Evolutionary conservation across 2,113 vertebrate species (phyloP).

Genomic region (Condylura cristata): DNA sequence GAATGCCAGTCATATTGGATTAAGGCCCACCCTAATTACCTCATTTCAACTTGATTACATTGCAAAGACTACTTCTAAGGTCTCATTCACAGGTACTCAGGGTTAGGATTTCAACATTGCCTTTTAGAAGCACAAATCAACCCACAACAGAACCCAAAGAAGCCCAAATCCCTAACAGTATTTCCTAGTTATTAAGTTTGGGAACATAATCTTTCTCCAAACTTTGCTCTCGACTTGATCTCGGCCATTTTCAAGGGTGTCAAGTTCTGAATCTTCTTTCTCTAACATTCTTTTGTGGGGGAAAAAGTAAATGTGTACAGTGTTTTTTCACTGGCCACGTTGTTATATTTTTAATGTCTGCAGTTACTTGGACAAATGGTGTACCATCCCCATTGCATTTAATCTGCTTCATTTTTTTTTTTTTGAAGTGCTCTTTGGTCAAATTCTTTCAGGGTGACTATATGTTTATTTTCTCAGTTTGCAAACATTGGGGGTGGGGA

Average conservation of each 20-base stretch:
- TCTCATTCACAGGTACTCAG: not conserved
- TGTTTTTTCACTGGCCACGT: not conserved
- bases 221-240: not conserved
- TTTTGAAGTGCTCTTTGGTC: slow-evolving; percentile 30
- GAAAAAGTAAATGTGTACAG: not conserved
- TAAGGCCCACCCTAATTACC: not conserved
- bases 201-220: not conserved
- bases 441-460: slow-evolving; percentile 44
- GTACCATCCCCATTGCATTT: not conserved
- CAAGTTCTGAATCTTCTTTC: not conserved
- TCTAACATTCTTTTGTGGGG: not conserved
- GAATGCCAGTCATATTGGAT: not conserved
- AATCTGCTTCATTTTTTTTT: slow-evolving; percentile 36
- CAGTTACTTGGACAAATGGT: slow-evolving; percentile 31
- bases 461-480: slow-evolving; percentile 59
- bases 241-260: not conserved
- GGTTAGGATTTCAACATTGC: not conserved
- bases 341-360: slow-evolving; percentile 53
- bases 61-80: slow-evolving; percentile 9
- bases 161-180: not conserved
- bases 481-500: not conserved
- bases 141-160: not conserved
- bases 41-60: slow-evolving; percentile 24
- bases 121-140: not conserved
- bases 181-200: slow-evolving; percentile 40